Percentiles rank a stretch among this genome's conserved stretches.
phyloP scores from a whole-genome alignment of 2,113 vertebrate species.

The Oncorhynchus keta region DNA sequence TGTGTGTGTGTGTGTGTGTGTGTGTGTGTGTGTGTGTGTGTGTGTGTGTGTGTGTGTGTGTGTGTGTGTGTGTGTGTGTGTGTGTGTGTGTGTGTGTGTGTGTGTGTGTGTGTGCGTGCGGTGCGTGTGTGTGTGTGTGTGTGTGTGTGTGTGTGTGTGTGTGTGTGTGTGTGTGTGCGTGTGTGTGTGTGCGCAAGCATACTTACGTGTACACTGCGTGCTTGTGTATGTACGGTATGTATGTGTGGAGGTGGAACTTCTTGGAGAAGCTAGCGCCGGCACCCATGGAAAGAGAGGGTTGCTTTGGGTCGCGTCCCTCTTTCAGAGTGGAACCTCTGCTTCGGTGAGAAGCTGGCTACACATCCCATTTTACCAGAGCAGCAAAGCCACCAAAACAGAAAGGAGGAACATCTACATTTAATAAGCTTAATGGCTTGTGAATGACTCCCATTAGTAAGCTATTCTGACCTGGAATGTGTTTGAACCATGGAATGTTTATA shows the following conservation, averaged over 20 bases:
- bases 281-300: slow-evolving; percentile 12
- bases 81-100: neutral
- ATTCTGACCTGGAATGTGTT: slow-evolving; percentile 3
- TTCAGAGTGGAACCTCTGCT: slow-evolving; percentile 7
- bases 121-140: neutral
- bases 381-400: slow-evolving; percentile 24
- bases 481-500: neutral
- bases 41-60: neutral
- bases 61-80: slow-evolving; percentile 7
- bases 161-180: neutral
- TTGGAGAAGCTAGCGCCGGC: neutral
- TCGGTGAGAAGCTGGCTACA: slow-evolving; percentile 27
- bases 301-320: neutral
- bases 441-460: slow-evolving; percentile 4
- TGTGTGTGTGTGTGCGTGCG: neutral
- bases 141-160: slow-evolving; percentile 6
- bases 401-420: neutral
- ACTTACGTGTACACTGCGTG: neutral
- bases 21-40: neutral
- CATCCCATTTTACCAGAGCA: slow-evolving; percentile 24
- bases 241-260: slow-evolving; percentile 36
- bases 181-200: neutral
- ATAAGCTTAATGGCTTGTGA: neutral
- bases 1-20: neutral
- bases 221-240: slow-evolving; percentile 9